Conservation (phyloP, 2,888 invertebrate genomes). For the Ophion ventricosus region DNA sequence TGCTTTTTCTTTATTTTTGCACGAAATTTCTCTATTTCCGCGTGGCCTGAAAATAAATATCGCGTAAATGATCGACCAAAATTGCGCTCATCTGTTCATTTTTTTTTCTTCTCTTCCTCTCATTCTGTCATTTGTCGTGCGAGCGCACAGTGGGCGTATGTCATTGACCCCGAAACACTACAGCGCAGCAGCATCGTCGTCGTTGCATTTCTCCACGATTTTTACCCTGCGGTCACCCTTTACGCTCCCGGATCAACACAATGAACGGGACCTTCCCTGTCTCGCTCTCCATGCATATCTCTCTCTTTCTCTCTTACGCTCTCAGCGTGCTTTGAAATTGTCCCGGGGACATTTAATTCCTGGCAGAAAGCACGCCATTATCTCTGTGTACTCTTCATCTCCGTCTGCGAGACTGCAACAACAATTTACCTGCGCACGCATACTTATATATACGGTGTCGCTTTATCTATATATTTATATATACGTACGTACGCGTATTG, state of each 20-base stretch:
- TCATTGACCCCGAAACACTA: constrained; percentile 26
- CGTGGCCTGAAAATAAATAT: not conserved
- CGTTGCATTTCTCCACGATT: constrained; percentile 57
- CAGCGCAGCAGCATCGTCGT: constrained; percentile 11
- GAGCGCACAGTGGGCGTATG: constrained; percentile 21
- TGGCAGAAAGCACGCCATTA: constrained; percentile 66
- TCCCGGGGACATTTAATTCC: constrained; percentile 66
- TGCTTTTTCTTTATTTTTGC: not conserved
- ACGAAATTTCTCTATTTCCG: not conserved
- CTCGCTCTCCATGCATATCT: constrained; percentile 11
- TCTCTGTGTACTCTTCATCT: constrained; percentile 46
- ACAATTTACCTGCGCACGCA: constrained; percentile 29
- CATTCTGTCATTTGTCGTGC: constrained; percentile 3
- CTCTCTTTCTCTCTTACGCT: constrained; percentile 6
- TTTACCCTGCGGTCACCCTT: constrained; percentile 51
- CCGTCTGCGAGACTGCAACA: constrained; percentile 48
- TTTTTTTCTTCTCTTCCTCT: not conserved
- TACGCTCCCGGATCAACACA: constrained; percentile 32
- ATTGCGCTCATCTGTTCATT: not conserved
- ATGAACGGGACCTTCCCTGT: constrained; percentile 36
- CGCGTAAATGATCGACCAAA: not conserved
- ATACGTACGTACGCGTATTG: not conserved
- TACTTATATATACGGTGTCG: not conserved
- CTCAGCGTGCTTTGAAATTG: constrained; percentile 50
- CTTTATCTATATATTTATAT: not conserved